Percentiles rank a stretch among this genome's conserved stretches.
These are phyloP conservation scores for Caretta caretta DNA, from an alignment of 2,113 vertebrate species.

Conservation along the genomic window DNA sequence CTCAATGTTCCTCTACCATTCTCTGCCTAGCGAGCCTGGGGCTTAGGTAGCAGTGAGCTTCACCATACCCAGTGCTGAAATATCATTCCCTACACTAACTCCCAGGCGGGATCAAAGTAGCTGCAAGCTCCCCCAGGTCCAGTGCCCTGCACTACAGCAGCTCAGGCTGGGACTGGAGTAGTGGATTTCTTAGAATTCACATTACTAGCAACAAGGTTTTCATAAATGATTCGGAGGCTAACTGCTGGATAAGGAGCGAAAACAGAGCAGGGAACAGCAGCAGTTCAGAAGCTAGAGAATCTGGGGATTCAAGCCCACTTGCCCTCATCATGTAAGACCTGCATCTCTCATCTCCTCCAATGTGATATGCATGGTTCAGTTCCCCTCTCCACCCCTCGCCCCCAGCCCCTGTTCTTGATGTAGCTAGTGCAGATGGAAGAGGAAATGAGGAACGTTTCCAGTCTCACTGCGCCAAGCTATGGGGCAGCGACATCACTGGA, in stretches of 20 bases:
- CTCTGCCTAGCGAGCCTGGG: background rate
- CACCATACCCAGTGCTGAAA: background rate
- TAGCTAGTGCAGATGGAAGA: background rate
- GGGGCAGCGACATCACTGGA: constrained; percentile 42
- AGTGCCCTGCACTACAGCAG: background rate
- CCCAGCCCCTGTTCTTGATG: background rate
- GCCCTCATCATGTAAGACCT: constrained; percentile 3
- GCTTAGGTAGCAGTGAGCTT: background rate
- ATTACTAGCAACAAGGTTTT: constrained; percentile 14
- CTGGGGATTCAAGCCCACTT: background rate
- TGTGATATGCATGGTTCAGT: constrained; percentile 34
- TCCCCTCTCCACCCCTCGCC: constrained; percentile 15
- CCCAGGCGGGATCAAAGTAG: background rate
- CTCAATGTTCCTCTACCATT: background rate
- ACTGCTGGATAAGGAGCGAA: background rate
- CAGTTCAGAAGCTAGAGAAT: background rate
- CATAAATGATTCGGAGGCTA: background rate
- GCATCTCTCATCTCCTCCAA: constrained; percentile 24
- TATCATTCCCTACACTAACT: background rate
- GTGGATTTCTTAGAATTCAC: constrained; percentile 14
- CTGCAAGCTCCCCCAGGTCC: background rate
- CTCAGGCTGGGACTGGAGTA: background rate
- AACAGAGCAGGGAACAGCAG: constrained; percentile 6
- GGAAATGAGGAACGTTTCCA: constrained; percentile 30
- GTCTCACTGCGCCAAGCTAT: constrained; percentile 1